Conservation (phyloP, 2,888 invertebrate genomes). For the Girardia tigrina region DNA sequence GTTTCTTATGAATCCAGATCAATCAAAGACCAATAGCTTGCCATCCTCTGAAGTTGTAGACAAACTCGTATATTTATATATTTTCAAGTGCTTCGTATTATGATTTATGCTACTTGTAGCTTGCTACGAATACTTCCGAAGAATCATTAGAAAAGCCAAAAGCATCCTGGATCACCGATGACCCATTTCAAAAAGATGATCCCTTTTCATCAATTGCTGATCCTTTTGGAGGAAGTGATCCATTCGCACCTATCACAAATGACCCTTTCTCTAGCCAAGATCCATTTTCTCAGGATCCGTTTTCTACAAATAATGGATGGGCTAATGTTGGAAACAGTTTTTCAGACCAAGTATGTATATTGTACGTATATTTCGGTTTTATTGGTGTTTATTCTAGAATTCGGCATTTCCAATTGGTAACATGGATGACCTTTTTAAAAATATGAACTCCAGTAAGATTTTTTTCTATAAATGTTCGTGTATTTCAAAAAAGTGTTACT, state of each 20-base stretch:
- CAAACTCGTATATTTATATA: background rate
- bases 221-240: constrained; percentile 6
- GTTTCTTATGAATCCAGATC: background rate
- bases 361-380: background rate
- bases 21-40: background rate
- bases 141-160: background rate
- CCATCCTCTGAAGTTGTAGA: background rate
- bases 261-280: constrained; percentile 5
- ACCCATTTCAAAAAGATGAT: constrained; percentile 16
- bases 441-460: constrained; percentile 7
- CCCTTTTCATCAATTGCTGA: constrained; percentile 1
- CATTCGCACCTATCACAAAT: background rate
- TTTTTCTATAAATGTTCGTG: too few species aligned
- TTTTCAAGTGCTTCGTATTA: background rate
- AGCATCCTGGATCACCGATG: background rate
- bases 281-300: constrained; percentile 8
- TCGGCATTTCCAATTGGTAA: background rate
- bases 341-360: background rate
- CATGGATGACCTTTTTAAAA: background rate
- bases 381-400: constrained; percentile 9
- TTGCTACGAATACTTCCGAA: background rate
- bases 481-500: too few species aligned
- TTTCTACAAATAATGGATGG: constrained; percentile 11
- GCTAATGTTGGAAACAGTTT: background rate
- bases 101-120: background rate